Percentiles rank a stretch among this genome's conserved stretches.
Conservation (phyloP, 2,888 invertebrate genomes). For the Eupithecia vulgata region DNA sequence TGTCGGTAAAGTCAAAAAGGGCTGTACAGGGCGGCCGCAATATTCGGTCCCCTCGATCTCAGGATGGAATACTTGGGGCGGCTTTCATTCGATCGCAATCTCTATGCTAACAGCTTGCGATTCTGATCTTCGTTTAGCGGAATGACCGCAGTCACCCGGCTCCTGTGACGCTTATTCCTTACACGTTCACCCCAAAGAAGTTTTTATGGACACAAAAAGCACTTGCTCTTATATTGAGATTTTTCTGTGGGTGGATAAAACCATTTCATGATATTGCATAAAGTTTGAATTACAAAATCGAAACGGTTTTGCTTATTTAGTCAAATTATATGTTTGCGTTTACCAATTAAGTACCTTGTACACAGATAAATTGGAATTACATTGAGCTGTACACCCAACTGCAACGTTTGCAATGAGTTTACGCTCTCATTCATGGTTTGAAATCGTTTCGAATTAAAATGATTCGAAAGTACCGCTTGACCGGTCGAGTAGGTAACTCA, state of each 20-base stretch:
- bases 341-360: slow-evolving; percentile 14
- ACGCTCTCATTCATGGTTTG: slow-evolving; percentile 47
- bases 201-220: slow-evolving; percentile 77
- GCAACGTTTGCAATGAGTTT: slow-evolving; percentile 48
- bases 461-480: slow-evolving; percentile 49
- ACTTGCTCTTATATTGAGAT: slow-evolving; percentile 69
- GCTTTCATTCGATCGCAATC: slow-evolving; percentile 83
- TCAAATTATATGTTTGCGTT: slow-evolving; percentile 10
- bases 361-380: slow-evolving; percentile 40
- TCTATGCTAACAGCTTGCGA: slow-evolving; percentile 84
- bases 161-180: slow-evolving; percentile 80
- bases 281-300: slow-evolving; percentile 43
- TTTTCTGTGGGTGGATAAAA: slow-evolving; percentile 65
- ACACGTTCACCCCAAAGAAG: slow-evolving; percentile 80
- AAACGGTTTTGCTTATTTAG: slow-evolving; percentile 1
- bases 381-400: slow-evolving; percentile 41
- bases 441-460: slow-evolving; percentile 55
- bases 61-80: slow-evolving; percentile 80
- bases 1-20: slow-evolving; percentile 75
- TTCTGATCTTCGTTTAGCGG: slow-evolving; percentile 84
- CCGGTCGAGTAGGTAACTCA: slow-evolving; percentile 52
- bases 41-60: slow-evolving; percentile 77
- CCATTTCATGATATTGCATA: slow-evolving; percentile 53
- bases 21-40: slow-evolving; percentile 77
- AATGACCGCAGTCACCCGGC: slow-evolving; percentile 83